Evolutionary conservation across 2,797 vertebrate genomes (phyloP), one percentile per base, ranked within the genome.

Genomic region (Premnoplex brunnescens): DNA sequence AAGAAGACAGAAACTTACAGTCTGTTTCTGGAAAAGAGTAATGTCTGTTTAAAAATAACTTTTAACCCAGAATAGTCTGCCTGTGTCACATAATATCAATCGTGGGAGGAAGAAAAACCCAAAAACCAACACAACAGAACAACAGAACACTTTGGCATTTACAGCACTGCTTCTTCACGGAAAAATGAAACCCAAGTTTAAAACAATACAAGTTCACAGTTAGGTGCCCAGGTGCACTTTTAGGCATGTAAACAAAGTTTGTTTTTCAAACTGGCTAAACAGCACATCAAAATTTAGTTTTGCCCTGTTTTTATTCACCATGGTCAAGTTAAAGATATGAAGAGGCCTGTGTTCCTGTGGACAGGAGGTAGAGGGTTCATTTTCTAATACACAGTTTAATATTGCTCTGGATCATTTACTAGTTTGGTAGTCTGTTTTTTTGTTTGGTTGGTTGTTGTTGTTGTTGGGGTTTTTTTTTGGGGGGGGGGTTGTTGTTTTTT

Each of bases 11-110:
- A 92, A 95, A 88, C 46, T 84, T 93, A 89, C 36, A 68, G 75
- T 62, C 84, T 85, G 34, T 81, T 91, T 88, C 92, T 90, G 20
- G 51, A 89, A 81, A 71, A 93, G 85, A 95, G 59, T 81, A 89
- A 95, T 69, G 51, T 44, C 51, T 84, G 48, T 67, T 88, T 92
- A 92, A 96, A 96, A 95, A 93, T 93, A 96, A 78, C 73, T 84
- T 90, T 49, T 44, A 86, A 36, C 51, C 43, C 79, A 78, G 87
- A 95, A 94, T 52, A 96, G 89, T 46, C 68, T 75, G 51, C 44
- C 56, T 83, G 68, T 83, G 60, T 89, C 55, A 27, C 6, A 46
- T 66, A 60, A 19, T 32, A 87, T 74, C 26, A 79, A 0, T 18
- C 39, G 34, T 8, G 7, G 5, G 63, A 46, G 60, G 21, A 48